These are phyloP conservation scores for Dromococcyx pavoninus DNA, from an alignment of 2,797 vertebrate species.

Conservation along the genomic window DNA sequence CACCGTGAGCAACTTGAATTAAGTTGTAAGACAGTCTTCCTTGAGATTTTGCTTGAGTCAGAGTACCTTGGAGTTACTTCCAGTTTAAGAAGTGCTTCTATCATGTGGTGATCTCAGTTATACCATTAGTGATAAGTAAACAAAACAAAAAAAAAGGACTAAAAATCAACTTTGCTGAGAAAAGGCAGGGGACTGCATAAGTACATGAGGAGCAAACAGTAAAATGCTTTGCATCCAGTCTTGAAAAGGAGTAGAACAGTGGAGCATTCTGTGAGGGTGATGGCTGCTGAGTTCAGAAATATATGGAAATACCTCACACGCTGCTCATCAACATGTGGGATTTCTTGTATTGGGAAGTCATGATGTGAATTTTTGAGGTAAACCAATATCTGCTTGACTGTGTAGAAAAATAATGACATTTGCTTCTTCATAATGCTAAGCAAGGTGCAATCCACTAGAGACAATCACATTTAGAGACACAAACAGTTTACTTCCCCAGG, in stretches of 20 bases:
- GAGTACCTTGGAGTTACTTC: not conserved
- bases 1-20: not conserved
- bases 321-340: not conserved
- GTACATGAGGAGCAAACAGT: not conserved
- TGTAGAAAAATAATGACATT: not conserved
- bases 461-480: not conserved
- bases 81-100: not conserved
- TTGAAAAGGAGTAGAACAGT: not conserved
- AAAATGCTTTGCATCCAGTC: not conserved
- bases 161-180: not conserved
- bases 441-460: not conserved
- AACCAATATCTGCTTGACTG: not conserved
- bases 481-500: not conserved
- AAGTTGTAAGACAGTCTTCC: not conserved
- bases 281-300: not conserved
- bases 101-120: not conserved
- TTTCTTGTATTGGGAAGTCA: not conserved
- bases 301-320: not conserved
- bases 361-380: not conserved
- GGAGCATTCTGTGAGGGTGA: not conserved
- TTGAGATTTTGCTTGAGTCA: not conserved
- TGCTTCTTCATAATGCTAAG: not conserved
- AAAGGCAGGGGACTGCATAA: not conserved
- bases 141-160: not conserved
- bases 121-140: not conserved